These are phyloP conservation scores for Acrossocheilus wenchowensis DNA, from an alignment of 2,797 vertebrate species.

Conservation along the genomic window DNA sequence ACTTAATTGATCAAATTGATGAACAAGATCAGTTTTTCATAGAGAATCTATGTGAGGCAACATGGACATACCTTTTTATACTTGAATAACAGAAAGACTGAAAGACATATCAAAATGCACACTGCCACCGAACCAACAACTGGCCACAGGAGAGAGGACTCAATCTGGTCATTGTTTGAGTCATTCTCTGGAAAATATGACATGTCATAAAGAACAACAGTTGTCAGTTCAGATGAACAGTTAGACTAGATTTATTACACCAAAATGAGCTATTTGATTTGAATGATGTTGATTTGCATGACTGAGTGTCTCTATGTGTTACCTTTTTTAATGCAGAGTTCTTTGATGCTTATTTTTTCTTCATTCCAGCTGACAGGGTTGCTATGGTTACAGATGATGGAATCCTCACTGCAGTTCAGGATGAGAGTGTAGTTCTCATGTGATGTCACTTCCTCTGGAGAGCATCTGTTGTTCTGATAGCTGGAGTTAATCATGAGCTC, in stretches of 20 bases:
- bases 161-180: fast-evolving
- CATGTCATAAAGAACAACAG: not conserved
- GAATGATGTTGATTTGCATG: not conserved
- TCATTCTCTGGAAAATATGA: not conserved
- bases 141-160: not conserved
- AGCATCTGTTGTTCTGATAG: conserved; percentile 49
- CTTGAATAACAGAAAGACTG: too few species aligned
- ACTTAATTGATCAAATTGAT: not conserved
- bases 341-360: fast-evolving
- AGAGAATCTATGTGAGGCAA: not conserved
- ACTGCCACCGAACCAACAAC: not conserved
- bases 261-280: too few species aligned
- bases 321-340: conserved; percentile 13
- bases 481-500: not conserved
- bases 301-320: not conserved
- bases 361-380: conserved; percentile 59
- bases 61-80: not conserved
- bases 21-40: not conserved
- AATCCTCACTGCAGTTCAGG: not conserved
- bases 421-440: not conserved
- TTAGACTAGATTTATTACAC: too few species aligned
- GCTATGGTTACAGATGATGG: conserved; percentile 67
- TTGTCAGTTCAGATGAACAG: not conserved
- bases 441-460: not conserved
- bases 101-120: not conserved